Base-by-base conservation (phyloP, 2,113 vertebrate species). In the Charadrius vociferus region DNA sequence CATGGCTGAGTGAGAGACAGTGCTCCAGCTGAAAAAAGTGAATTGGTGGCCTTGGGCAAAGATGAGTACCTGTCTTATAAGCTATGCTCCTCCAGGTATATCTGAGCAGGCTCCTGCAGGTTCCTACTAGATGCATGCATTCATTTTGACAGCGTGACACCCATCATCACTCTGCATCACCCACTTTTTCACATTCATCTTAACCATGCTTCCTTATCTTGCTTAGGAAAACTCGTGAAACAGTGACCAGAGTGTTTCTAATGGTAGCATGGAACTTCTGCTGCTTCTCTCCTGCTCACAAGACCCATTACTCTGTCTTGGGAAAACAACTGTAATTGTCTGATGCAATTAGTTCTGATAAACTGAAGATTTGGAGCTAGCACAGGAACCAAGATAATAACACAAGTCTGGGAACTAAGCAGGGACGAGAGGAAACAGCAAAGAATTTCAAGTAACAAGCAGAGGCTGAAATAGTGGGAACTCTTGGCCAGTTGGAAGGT, bases 1-100 rank as follows among this genome's bases (percentile, higher is more conserved):
- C 1, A 0, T 0, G 1, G 4, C 47, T 78, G 29, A 11, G 12
- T 49, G 10, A n/a, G 32, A 78, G 32, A 81, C 4, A 2, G 82
- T 68, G 49, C 37, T n/a, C 13, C 7, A 10, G 39, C 45, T 77
- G 21, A 59, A 9, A 53, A 52, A 39, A 13, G 4, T 29, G 19
- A 10, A 7, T 14, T 17, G 27, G 32, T 75, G 30, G 41, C 41
- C 47, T 68, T 86, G 89, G 58, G 34, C 19, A 63, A 68, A 81
- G 53, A 1, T 23, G 21, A 32, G 18, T 10, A 12, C 11, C 50
- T 39, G 24, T 23, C 14, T 30, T 37, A 32, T 22, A 58, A 71
- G 27, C 11, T 21, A 10, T 62, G 21, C 5, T 90, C 36, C 43
- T 80, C 29, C 7, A 0, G 16, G 14, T 36, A 1, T 22, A 21